Base-by-base conservation (phyloP, 2,797 vertebrate species). In the Adrianichthys oophorus region DNA sequence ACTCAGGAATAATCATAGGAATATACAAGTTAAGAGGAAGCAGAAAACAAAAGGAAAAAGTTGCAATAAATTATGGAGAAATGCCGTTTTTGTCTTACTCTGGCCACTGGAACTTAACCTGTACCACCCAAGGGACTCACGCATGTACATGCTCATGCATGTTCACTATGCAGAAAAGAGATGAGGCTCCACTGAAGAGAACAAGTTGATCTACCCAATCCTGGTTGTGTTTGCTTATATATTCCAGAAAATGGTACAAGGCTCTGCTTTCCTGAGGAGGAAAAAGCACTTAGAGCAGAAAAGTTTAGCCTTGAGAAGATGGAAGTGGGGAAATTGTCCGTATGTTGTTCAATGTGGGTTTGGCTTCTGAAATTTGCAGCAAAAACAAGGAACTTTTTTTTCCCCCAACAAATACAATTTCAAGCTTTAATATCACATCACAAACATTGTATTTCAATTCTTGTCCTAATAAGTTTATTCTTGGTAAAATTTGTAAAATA, bases 61-160 rank as follows among this genome's bases (percentile, higher is more conserved):
- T 63, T 87, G 24, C 16, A 45, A 43, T 48, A 77, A 90, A 86
- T 88, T 86, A 84, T 89, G 84, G 82, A 88, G 87, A 85, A 79
- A 85, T 76, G 37, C 1, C 14, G 62, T 62, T 69, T 54, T 70
- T 78, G 58, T 37, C 3, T 26, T 46, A 42, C 58, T 68, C 41
- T 7, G 21, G 49, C 61, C 85, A 87, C 86, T 86, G 78, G 83
- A 62, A 75, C 83, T 83, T 85, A 85, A 83, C 70, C 73, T 61
- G 43, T 44, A 52, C 63, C 70, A 63, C 56, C 56, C 58, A 60
- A 56, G 26, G 17, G n/a, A 43, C 15, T 58, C 45, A 44, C 48
- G 48, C 49, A 44, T 26, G 23, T 45, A 54, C 51, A 66, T 48
- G 17, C 21, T 48, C 18, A 24, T 40, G 24, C 24, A 26, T 26